Evolutionary conservation across 2,113 vertebrate genomes (phyloP), one percentile per base, ranked within the genome.

Genomic region (Xiphophorus couchianus): DNA sequence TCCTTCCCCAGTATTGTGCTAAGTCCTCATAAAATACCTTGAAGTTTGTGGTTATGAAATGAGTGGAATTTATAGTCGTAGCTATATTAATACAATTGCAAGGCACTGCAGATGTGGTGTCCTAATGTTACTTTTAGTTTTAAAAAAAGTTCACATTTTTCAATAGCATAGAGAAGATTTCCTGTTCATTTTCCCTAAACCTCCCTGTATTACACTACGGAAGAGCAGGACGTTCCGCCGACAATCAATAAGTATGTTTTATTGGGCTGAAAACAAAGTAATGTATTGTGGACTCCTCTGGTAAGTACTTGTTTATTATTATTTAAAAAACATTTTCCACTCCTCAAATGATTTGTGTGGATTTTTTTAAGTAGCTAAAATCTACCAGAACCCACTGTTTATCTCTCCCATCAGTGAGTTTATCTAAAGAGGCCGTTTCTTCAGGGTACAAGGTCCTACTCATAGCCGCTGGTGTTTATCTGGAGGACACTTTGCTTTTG

Each of bases 251-350:
- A 69, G 64, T 61, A 28, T 63, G 14, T 72, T 51, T 68, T 39
- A 63, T 80, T 63, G 2, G 54, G 31, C 51, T 78, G 1, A 73
- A 11, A 78, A 73, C 22, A 77, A 78, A 73, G 17, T 58, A 65
- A 80, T 65, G 58, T 81, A 33, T 75, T 68, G 66, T 63, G 84
- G 44, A 30, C 78, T 82, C 68, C 72, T 69, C 44, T 73, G 89
- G 90, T 90, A 93, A 90, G 86, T 91, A 67, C 66, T 61, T 6
- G 51, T 83, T 82, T 76, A 66, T 81, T 86, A 62, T 13, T 37
- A 37, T 12, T 28, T 28, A 28, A 28, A 28, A 28, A 33, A 33
- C 2, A 9, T 10, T 11, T 37, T 37, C 29, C 31, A 25, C 48
- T 69, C 33, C 31, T 28, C 10, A 28, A 61, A 27, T 61, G 2